A percentile compares a stretch with the other conserved stretches of the same genome.
Conservation (phyloP, 2,888 invertebrate genomes). For the Aphodius sticticus region DNA sequence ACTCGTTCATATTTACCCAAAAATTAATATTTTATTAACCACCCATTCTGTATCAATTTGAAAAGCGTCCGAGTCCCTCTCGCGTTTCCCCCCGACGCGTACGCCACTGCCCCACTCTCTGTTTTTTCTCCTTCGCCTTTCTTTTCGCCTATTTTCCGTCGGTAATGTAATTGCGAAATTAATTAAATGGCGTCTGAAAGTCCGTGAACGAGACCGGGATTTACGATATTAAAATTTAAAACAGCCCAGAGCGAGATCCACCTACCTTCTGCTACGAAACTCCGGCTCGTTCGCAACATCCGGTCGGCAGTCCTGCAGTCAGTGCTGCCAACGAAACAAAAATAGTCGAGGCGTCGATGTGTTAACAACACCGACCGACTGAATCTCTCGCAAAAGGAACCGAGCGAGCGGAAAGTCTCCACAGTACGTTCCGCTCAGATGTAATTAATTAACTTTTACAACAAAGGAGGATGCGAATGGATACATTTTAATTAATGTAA, state of each 20-base stretch:
- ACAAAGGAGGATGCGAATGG: too few relatives aligned
- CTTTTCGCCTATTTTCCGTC: constrained; percentile 11
- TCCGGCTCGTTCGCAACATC: too few relatives aligned
- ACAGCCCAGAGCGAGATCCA: not conserved
- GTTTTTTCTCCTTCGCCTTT: constrained; percentile 7
- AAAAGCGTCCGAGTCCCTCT: not conserved
- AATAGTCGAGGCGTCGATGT: not conserved
- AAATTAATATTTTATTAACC: too few relatives aligned
- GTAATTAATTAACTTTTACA: too few relatives aligned
- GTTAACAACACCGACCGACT: not conserved
- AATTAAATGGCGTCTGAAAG: constrained; percentile 21
- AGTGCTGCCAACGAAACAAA: not conserved
- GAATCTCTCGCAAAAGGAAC: not conserved
- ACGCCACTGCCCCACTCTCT: not conserved
- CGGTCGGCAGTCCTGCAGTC: not conserved
- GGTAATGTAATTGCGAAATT: constrained; percentile 24
- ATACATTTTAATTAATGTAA: too few relatives aligned
- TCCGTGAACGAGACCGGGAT: constrained; percentile 19
- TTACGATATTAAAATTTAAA: constrained; percentile 25
- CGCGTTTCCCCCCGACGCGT: constrained; percentile 6
- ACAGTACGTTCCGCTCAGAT: too few relatives aligned
- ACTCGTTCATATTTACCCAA: too few relatives aligned
- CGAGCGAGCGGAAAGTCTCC: too few relatives aligned
- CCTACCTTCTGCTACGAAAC: constrained; percentile 12
- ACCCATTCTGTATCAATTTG: too few relatives aligned